phyloP scores from a whole-genome alignment of 2,113 vertebrate genomes.

The Xenopus tropicalis region UCB_Xtro_10.0 CM004445.2:112699001-112699500 shows the following conservation, averaged over 20 bases:
- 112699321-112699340: neutral
- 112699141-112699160: neutral
- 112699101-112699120: neutral
- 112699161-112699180: neutral
- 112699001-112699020: too few species aligned
- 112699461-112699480: constrained; percentile 15
- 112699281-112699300: constrained; percentile 1
- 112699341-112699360: constrained; percentile 2
- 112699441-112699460: neutral
- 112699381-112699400: neutral
- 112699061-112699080: neutral
- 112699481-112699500: neutral
- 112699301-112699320: neutral
- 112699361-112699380: neutral
- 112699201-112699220: constrained; percentile 1
- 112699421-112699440: neutral
- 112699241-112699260: neutral
- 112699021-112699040: too few species aligned
- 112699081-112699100: neutral
- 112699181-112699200: neutral
- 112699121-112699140: neutral
- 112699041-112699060: too few species aligned
- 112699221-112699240: neutral
- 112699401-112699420: neutral
- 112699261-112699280: constrained; percentile 1